Conservation (phyloP, 2,797 vertebrate genomes). For the Bovichtus diacanthus region DNA sequence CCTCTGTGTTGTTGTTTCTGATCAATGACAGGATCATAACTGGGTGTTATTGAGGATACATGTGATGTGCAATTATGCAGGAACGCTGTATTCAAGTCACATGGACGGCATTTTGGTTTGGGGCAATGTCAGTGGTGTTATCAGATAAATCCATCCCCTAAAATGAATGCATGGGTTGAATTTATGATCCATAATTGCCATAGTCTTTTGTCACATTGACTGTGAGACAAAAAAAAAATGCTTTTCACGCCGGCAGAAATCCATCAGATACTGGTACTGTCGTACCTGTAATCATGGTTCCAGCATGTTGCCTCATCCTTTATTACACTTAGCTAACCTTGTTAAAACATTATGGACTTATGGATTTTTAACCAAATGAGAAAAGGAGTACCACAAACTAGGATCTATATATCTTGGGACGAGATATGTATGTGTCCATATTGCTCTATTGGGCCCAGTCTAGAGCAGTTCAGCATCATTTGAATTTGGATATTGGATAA, state of each 20-base stretch:
- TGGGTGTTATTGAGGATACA: constrained; percentile 1
- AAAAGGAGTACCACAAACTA: neutral
- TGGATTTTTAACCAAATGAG: neutral
- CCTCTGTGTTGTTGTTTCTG: constrained; percentile 7
- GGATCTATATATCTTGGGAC: neutral
- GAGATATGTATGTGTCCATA: neutral
- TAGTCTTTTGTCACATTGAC: no score
- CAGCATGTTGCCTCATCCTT: constrained; percentile 5
- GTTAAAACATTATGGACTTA: neutral
- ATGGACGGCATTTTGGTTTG: constrained; percentile 2
- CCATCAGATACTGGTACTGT: neutral
- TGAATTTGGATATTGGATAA: no score
- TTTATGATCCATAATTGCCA: neutral
- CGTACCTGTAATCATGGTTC: neutral
- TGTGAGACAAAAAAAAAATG: no score
- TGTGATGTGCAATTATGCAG: constrained; percentile 22
- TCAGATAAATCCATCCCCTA: neutral
- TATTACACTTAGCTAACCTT: neutral
- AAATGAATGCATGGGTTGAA: constrained; percentile 11
- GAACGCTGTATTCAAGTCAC: constrained; percentile 9
- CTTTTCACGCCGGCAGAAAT: no score
- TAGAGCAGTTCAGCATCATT: no score
- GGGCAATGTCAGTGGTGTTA: constrained; percentile 5
- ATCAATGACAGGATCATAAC: constrained; percentile 17
- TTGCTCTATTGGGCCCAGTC: neutral